Evolutionary conservation across 2,113 vertebrate genomes (phyloP).

Genomic region (Pygoscelis antarcticus): DNA sequence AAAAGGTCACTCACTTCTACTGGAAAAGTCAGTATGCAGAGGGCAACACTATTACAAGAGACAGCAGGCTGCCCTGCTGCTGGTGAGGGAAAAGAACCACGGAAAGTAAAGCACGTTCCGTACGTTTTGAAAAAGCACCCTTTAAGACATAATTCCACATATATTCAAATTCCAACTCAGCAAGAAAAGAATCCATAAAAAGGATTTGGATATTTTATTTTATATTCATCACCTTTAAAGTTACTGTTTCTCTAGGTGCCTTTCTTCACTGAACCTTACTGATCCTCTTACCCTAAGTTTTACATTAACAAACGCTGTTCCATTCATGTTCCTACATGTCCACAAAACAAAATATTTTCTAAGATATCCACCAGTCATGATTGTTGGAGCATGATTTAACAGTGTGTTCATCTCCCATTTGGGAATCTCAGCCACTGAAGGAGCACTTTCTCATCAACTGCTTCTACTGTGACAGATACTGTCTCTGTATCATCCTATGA

Average conservation of each 20-base stretch:
- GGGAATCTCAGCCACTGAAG: not conserved
- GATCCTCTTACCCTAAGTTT: not conserved
- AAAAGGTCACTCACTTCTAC: not conserved
- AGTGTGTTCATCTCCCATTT: not conserved
- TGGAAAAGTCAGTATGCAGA: not conserved
- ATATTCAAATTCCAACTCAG: not conserved
- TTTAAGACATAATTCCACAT: not conserved
- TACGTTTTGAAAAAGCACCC: not conserved
- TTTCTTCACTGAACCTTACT: not conserved
- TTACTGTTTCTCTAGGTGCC: not conserved
- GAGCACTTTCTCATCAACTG: not conserved
- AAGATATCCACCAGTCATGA: not conserved
- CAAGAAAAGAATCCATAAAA: not conserved
- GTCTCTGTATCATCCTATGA: rapidly evolving
- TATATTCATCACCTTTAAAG: not conserved
- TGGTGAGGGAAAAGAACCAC: not conserved
- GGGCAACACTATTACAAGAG: not conserved
- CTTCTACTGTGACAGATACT: not conserved
- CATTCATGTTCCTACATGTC: not conserved
- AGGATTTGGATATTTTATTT: not conserved
- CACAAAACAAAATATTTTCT: not conserved
- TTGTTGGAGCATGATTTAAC: not conserved
- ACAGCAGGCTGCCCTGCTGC: not conserved
- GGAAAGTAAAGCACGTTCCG: not conserved
- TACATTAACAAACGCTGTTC: not conserved